Evolutionary conservation across 1,140 invertebrate genomes (phyloP), one percentile per base, ranked within the genome.

Genomic region (Aplysia californica): DNA sequence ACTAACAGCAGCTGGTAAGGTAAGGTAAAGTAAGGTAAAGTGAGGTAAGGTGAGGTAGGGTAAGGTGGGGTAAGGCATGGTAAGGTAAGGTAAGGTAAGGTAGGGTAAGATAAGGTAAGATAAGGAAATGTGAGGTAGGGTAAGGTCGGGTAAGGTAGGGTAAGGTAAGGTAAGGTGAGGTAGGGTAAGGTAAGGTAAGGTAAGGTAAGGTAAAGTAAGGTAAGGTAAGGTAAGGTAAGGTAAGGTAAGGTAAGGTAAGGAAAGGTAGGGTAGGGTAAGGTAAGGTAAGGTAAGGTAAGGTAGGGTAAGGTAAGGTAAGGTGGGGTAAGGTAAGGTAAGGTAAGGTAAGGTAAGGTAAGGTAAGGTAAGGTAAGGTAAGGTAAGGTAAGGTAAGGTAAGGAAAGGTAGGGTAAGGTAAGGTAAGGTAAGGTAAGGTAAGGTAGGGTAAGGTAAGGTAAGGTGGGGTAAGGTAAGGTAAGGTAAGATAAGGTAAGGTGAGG

Each of bases 341-440:
- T 61, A 61, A 61, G 58, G 29, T 61, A 23, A 23, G 29, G 26
- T 61, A 18, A 61, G 26, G 29, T 61, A 61, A 18, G 58, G 26
- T 61, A 61, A 23, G 26, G 29, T 61, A 61, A 61, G 58, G 6
- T 61, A 61, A 61, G 58, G 29, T 61, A 61, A 23, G 58, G 26
- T 61, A 61, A 61, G 10, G 29, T 61, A 61, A 18, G 58, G 26
- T 61, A 23, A 23, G 58, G 29, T 61, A 61, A 18, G 58, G 26
- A 18, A 61, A 23, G 58, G 29, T 29, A 18, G 26, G 58, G 26
- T 61, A 18, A 18, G 58, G 29, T 31, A 61, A 18, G 58, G 26
- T 61, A 61, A 61, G 58, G 18, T 61, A 61, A 61, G 58, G 29
- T 61, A 18, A 26, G 58, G 6, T 31, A 61, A 26, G 58, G 6